Conservation (phyloP, 2,797 vertebrate genomes). For the Phoxinus dragarum region DNA sequence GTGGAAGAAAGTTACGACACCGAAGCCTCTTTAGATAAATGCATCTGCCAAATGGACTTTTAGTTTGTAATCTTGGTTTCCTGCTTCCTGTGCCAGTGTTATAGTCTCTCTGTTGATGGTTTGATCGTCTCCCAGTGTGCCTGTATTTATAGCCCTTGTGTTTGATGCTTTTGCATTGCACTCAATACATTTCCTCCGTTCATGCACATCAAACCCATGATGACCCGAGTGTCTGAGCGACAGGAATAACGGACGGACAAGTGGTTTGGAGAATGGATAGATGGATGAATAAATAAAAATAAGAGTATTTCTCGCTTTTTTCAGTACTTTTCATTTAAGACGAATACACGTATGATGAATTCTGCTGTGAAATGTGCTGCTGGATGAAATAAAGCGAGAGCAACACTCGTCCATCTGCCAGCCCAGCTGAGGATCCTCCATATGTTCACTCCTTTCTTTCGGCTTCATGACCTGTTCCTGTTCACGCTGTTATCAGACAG, state of each 20-base stretch:
- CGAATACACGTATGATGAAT: background rate
- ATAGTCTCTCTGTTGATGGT: no score
- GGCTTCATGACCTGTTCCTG: conserved; percentile 45
- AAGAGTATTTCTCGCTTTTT: background rate
- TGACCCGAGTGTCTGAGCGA: background rate
- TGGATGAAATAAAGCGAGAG: conserved; percentile 53
- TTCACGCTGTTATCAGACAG: conserved; percentile 34
- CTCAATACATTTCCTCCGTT: background rate
- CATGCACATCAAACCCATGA: background rate
- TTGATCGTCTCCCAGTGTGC: no score
- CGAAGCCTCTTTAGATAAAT: background rate
- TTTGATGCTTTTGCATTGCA: background rate
- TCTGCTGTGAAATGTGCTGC: conserved; percentile 3
- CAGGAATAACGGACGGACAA: background rate
- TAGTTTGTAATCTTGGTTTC: background rate
- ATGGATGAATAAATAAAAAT: background rate
- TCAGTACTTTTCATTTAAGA: background rate
- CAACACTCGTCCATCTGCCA: conserved; percentile 54
- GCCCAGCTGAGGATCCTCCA: conserved; percentile 63
- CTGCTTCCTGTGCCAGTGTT: background rate
- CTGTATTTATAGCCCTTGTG: background rate
- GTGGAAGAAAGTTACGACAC: background rate
- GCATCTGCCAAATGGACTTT: background rate
- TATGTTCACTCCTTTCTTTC: conserved; percentile 55
- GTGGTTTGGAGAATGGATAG: background rate